Evolutionary conservation across 37 sponge, comb jelly and placozoan genomes (phyloP), one percentile per base, ranked within the genome.

Genomic region (Chondrilla cf. caribensis): DNA sequence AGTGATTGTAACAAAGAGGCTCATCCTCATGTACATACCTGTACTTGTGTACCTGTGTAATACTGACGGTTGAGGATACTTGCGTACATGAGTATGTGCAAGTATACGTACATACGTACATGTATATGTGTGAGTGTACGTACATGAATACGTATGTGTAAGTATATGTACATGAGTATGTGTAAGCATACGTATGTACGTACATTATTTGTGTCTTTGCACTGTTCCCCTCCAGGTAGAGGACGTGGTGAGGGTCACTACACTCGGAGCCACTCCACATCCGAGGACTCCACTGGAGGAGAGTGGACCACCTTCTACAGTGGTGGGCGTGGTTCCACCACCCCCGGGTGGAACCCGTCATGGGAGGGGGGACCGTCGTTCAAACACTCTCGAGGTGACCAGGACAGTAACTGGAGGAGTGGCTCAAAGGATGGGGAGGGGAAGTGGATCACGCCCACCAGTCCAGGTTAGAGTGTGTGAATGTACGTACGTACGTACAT

Each of bases 331-430:
- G 17, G 57, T 55, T 31, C 70, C 70, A 1, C 37, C 70, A 68
- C 70, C 2, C 4, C 70, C 32, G 37, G 36, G 36, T 68, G 70
- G 70, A 68, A 3, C 70, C 70, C 70, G 18, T n/a, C 31, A 19
- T 68, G 70, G 70, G 70, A 68, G 70, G 70, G 70, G 19, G 32
- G 31, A 2, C n/a, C n/a, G n/a, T 2, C 70, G 25, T 14, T 4
- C 70, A 17, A n/a, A 19, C 70, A 32, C 8, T 82, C 85, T 3
- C 39, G 90, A 24, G 90, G 86, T 14, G 43, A 57, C 19, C 77
- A 77, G 6, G 90, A 90, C 65, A 81, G 77, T 26, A 90, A 90
- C 83, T 90, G 90, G 90, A 54, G 90, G 2, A 84, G 64, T 29
- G 77, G 86, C 22, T 54, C 66, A 5, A 81, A 79, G 38, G 73